Evolutionary conservation across 37 sponge, comb jelly and placozoan genomes (phyloP).

Genomic region (Crambe crambe): DNA sequence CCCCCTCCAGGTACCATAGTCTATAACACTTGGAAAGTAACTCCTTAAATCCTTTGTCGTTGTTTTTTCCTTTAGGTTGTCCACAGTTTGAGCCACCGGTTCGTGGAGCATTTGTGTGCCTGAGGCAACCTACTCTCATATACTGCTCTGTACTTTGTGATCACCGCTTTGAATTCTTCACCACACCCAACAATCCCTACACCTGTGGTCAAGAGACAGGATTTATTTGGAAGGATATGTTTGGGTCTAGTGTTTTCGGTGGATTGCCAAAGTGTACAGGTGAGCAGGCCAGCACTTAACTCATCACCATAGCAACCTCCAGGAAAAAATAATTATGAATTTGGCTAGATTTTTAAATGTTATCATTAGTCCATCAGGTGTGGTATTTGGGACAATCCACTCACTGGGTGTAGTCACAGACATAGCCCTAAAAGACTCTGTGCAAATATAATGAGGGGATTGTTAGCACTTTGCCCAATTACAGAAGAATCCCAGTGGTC

Average conservation of each 20-base stretch:
- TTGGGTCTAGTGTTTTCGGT: not conserved
- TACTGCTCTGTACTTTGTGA: constrained; percentile 58
- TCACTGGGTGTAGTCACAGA: too few species aligned
- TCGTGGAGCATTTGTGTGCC: constrained; percentile 41
- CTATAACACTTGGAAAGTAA: not conserved
- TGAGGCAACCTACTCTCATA: constrained; percentile 18
- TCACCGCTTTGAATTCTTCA: constrained; percentile 51
- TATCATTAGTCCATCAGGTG: too few species aligned
- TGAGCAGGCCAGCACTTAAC: not conserved
- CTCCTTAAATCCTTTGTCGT: not conserved
- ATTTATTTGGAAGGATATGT: constrained; percentile 37
- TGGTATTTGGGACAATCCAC: too few species aligned
- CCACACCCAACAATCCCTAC: constrained; percentile 50
- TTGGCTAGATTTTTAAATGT: too few species aligned
- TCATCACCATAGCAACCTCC: not conserved
- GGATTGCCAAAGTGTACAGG: constrained; percentile 44
- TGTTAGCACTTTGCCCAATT: too few species aligned
- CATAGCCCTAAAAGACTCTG: too few species aligned
- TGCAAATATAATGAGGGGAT: too few species aligned
- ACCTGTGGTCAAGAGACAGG: constrained; percentile 28
- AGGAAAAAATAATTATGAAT: too few species aligned
- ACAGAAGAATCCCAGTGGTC: too few species aligned
- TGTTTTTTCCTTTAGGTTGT: constrained; percentile 26
- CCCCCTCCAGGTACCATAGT: constrained; percentile 23
- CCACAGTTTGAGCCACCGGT: constrained; percentile 37